Base-by-base conservation (phyloP, 2,888 invertebrate genomes). In the Crioceris asparagi region DNA sequence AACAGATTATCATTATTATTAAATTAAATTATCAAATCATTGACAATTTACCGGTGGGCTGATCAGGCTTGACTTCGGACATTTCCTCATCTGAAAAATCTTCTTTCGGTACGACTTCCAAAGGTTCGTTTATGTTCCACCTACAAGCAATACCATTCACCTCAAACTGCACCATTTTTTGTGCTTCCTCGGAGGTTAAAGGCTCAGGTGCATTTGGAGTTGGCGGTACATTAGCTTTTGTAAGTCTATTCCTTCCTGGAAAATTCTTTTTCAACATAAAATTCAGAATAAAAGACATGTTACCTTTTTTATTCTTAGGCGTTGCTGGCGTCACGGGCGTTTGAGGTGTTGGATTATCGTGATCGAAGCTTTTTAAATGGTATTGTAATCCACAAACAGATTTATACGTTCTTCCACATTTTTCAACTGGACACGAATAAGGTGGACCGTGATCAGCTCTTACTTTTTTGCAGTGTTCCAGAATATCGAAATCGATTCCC, bases 351-450 rank as follows among this genome's bases (percentile, higher is more conserved):
- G 81, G 79, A 57, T 82, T 82, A 54, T 83, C 82, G 60, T 90
- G 87, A 61, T 90, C 86, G 62, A 78, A 85, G 60, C 85, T 83
- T 46, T 81, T 80, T 50, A 90, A 65, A 60, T 91, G 90, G 60
- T 85, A 86, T 57, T 87, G 86, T 49, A 91, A 71, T 1, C 90
- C 90, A 53, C 81, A 81, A 45, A 85, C 77, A 44, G 86, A 86
- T 65, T 87, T 87, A 64, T 90, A 91, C 15, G 81, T 78, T 60
- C 83, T 82, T 48, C 81, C 83, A 66, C 91, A 91, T 55, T 83
- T 81, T 51, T 79, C 78, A 35, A 87, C 72, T 6, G 91, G 91
- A 57, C 91, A 92, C 53, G 79, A 77, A 65, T 85, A 90, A 34
- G 90, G 90, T 35, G 90, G 87, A 2, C 76, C 74, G 56, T 83